Evolutionary conservation across 2,797 vertebrate species (phyloP), one percentile per base, ranked within the genome.

Genomic region (Peromyscus nudipes): DNA sequence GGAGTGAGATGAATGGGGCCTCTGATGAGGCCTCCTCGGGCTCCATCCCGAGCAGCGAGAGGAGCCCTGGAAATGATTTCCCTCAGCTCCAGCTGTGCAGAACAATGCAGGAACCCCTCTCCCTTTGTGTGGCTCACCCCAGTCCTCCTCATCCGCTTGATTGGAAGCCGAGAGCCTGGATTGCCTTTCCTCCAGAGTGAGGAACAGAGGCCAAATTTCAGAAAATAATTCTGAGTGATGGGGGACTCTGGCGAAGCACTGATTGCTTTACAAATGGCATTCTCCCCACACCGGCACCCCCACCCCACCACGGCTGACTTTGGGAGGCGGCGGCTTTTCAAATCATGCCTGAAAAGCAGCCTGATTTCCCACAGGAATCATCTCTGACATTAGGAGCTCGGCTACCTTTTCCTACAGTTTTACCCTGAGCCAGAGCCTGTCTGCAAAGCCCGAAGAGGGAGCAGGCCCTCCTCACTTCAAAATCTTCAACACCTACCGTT

Each of bases 281-380:
- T 86, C 94, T 86, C 69, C 57, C 84, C 3, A 29, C 79, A 1
- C 40, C 92, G 31, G 16, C 8, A 10, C 4, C 29, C 76, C 43
- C 27, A 7, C 93, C 80, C 79, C 23, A 0, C 92, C 93, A 21
- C 88, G 29, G 7, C 96, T 60, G 93, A 96, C 97, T 96, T 97
- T 97, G 95, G 85, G 96, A 97, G 97, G 97, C 96, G 91, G 96
- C 37, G 0, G 96, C 95, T 97, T 98, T 97, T 96, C 97, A 98
- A 97, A 97, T 97, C 97, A 93, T 13, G 75, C 95, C 96, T 97
- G 96, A 96, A 96, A 98, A 96, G 97, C 96, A 83, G 96, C 94
- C 96, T 98, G 96, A 97, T 98, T 98, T 98, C 97, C 98, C 98
- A 77, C 94, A 91, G 98, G 96, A 98, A 97, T 97, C 96, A 94